Evolutionary conservation across 2,888 invertebrate genomes (phyloP).

Genomic region (Scrobipalpa costella): DNA sequence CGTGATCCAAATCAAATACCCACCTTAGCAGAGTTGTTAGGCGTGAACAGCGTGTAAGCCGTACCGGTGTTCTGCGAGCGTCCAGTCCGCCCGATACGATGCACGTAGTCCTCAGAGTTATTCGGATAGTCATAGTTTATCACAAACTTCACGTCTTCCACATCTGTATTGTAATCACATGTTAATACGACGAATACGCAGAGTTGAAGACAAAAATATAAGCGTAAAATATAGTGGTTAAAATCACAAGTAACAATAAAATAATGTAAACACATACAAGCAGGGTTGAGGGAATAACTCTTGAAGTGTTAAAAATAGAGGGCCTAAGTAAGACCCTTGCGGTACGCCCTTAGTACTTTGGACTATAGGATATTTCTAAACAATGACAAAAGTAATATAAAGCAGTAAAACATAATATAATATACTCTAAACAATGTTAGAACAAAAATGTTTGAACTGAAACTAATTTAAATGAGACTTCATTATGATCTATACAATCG

Average conservation of each 20-base stretch:
- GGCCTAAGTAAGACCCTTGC: constrained; percentile 30
- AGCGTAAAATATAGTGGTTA: background rate
- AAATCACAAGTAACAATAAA: background rate
- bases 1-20: constrained; percentile 2
- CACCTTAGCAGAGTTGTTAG: constrained; percentile 91
- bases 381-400: too few species aligned
- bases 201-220: background rate
- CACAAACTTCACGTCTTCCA: constrained; percentile 99
- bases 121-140: constrained; percentile 99
- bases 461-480: background rate
- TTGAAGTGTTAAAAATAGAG: constrained; percentile 22
- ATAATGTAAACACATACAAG: constrained; percentile 34
- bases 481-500: background rate
- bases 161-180: constrained; percentile 84
- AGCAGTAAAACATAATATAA: background rate
- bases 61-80: constrained; percentile 96
- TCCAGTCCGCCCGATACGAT: constrained; percentile 97
- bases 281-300: constrained; percentile 35
- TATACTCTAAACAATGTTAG: background rate
- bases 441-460: background rate
- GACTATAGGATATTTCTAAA: background rate
- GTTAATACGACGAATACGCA: background rate
- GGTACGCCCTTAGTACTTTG: constrained; percentile 22
- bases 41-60: constrained; percentile 97
- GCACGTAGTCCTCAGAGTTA: constrained; percentile 98